Evolutionary conservation across 2,888 invertebrate genomes (phyloP), one percentile per base, ranked within the genome.

Genomic region (Zaprionus bogoriensis): DNA sequence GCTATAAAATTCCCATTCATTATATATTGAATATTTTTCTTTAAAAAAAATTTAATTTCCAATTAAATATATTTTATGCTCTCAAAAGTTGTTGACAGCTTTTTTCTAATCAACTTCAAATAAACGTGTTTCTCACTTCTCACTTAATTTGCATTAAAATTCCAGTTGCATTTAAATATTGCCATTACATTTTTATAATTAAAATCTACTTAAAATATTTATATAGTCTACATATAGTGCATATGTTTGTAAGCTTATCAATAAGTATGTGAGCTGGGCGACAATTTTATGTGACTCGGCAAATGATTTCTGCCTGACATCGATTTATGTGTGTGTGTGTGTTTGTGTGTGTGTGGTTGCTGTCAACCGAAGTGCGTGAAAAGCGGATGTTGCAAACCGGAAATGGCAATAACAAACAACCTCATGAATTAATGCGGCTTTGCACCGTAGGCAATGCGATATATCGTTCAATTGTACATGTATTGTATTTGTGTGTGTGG

Each of bases 361-460:
- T 52, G 64, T 60, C 64, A 57, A 23, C 39, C 58, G 55, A 55
- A 69, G 59, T 64, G 86, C 65, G 77, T 60, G 77, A 65, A 62
- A 74, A 74, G 59, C 82, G 81, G 85, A 87, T 81, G 61, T 65
- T 44, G 65, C 52, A 63, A 78, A 57, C 83, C 86, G 82, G 82
- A 85, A 78, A 82, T 67, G 69, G 68, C 69, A 78, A 85, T 76
- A 79, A 82, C 74, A 77, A 73, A 61, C 59, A 74, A 65, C 55
- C 66, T 66, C 79, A 78, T 78, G 86, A 76, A 87, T 78, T 85
- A 85, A 85, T 71, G 70, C 58, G 67, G 62, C 73, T 50, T 68
- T 48, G 38, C 42, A 55, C 39, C 59, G 47, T 39, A 14, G n/a
- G 47, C 38, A 47, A 70, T 73, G 44, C 38, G 66, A 69, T 77